Base-by-base conservation (phyloP, 2,888 invertebrate genomes). In the Acholoe squamosa region DNA sequence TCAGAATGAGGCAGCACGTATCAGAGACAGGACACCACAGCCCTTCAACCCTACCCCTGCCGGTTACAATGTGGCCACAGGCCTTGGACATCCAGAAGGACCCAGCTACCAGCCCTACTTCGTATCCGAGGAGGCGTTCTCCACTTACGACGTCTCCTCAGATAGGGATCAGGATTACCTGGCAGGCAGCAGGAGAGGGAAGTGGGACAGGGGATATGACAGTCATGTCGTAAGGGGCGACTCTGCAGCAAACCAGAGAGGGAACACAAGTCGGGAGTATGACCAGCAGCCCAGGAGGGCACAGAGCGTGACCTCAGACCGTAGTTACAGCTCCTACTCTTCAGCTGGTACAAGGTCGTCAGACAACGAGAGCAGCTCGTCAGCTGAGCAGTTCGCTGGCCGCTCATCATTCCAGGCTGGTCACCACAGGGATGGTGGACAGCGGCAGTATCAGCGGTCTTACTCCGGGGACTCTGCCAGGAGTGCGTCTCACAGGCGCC, bases 41-140 rank as follows among this genome's bases (percentile, higher is more conserved):
- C 86, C 54, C 14, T 86, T 31, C 28, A 12, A 28, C 10, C 16
- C 52, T 12, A n/a, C 51, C 19, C 52, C 51, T 0, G 54, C 54
- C 5, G 3, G n/a, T 14, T 43, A 43, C 43, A 22, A 3, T 5
- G 25, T 31, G 5, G 1, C 14, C 14, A 3, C 76, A 7, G 31
- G 76, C 7, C n/a, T 43, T 10, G 80, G 80, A 14, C 80, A 34
- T 16, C 3, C 34, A 43, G 80, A 80, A 19, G 80, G 80, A 0
- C 80, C 80, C 34, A 80, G 80, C n/a, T 80, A 80, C 34, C 80
- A 80, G 80, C 80, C 80, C 19, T 80, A 80, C 43, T 71, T 28
- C 71, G 71, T 71, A 28, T 71, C 71, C 0, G 14, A 0, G 25
- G 71, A 71, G 3, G 14, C 33, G 77, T 28, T 31, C 5, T 34